phyloP scores from a whole-genome alignment of 2,797 vertebrate species.

The Pantherophis vulpinus region DNA sequence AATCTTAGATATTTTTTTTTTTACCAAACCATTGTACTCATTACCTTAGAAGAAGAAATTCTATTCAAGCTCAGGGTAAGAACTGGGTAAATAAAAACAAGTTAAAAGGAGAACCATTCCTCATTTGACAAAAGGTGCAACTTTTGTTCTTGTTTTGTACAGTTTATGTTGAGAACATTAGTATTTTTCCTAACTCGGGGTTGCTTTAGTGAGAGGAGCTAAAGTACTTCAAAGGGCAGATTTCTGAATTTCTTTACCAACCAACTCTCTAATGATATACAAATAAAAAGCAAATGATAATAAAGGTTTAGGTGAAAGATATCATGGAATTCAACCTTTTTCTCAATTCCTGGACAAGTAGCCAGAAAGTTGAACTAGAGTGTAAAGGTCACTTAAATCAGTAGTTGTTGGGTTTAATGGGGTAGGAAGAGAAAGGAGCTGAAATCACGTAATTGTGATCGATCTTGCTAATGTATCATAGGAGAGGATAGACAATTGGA shows the following conservation, averaged over 20 bases:
- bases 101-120: conserved; percentile 58
- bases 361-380: conserved; percentile 74
- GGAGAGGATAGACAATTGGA: conserved; percentile 57
- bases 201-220: conserved; percentile 59
- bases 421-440: conserved; percentile 29
- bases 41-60: conserved; percentile 54
- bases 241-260: conserved; percentile 48
- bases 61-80: not conserved
- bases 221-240: conserved; percentile 51
- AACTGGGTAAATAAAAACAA: not conserved
- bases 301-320: conserved; percentile 57
- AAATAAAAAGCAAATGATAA: conserved; percentile 56
- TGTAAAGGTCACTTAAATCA: conserved; percentile 61
- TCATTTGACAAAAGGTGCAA: conserved; percentile 66
- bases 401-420: conserved; percentile 51
- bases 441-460: conserved; percentile 44
- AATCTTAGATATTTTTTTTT: conserved; percentile 61
- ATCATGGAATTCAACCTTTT: conserved; percentile 59
- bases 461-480: conserved; percentile 61
- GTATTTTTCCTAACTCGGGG: conserved; percentile 47
- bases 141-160: conserved; percentile 63
- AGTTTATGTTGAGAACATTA: conserved; percentile 58
- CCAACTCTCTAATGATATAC: conserved; percentile 44
- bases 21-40: conserved; percentile 59
- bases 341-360: conserved; percentile 55